Evolutionary conservation across 2,113 vertebrate genomes (phyloP).

Genomic region (Malaclemys terrapin): DNA sequence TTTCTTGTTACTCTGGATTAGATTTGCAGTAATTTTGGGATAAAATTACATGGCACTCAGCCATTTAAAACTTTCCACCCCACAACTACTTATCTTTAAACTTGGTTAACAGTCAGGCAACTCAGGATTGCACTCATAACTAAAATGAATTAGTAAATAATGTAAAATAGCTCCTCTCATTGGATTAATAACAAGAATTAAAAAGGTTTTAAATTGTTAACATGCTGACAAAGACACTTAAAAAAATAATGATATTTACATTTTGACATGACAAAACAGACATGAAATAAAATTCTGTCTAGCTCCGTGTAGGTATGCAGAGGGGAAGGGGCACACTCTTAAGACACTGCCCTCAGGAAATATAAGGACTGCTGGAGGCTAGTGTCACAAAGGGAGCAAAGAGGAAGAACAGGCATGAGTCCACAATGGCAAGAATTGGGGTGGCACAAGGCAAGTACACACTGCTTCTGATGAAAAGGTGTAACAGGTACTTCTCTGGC

Average conservation of each 20-base stretch:
- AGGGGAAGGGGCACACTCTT: neutral
- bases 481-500: neutral
- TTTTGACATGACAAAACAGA: neutral
- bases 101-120: no score
- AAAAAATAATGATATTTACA: neutral
- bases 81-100: no score
- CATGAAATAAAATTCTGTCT: neutral
- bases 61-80: no score
- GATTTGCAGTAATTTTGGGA: no score
- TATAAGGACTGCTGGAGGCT: neutral
- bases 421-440: neutral
- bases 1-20: no score
- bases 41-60: no score
- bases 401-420: fast-evolving
- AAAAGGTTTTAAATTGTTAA: no score
- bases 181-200: no score
- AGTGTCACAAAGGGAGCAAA: neutral
- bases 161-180: no score
- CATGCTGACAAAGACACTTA: neutral
- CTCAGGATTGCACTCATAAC: no score
- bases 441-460: neutral
- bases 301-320: fast-evolving
- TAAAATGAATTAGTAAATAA: no score
- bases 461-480: neutral
- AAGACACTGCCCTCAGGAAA: neutral